A percentile compares a stretch with the other conserved stretches of the same genome.
Conservation (phyloP, 1,140 invertebrate species). For the Leptopilina boulardi region DNA sequence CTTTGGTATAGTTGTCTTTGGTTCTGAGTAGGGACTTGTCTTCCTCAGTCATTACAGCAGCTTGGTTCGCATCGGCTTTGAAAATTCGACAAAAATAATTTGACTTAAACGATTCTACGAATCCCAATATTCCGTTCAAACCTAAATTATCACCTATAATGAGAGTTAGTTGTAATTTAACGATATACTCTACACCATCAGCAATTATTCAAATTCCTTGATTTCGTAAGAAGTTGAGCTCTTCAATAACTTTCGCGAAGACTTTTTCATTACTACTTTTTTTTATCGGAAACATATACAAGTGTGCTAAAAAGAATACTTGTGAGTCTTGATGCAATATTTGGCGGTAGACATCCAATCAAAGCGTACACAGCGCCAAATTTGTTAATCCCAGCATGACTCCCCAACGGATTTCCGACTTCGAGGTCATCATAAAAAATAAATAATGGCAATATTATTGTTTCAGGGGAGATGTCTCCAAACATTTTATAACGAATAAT, state of each 20-base stretch:
- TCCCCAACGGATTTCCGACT: slow-evolving; percentile 29
- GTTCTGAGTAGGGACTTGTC: neutral
- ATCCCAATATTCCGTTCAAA: slow-evolving; percentile 32
- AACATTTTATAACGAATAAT: too few species aligned
- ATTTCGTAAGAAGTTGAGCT: neutral
- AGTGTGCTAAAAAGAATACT: slow-evolving; percentile 1
- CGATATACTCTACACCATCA: neutral
- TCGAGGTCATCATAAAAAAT: slow-evolving; percentile 23
- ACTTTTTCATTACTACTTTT: slow-evolving; percentile 1
- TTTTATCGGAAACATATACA: slow-evolving; percentile 12
- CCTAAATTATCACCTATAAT: slow-evolving; percentile 32
- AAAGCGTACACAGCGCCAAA: slow-evolving; percentile 14
- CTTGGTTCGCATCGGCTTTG: neutral
- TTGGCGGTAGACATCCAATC: neutral
- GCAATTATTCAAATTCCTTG: neutral
- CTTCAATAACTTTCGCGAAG: slow-evolving; percentile 12
- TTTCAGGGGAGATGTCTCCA: neutral
- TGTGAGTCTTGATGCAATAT: neutral
- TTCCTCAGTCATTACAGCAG: neutral
- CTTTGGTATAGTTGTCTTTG: neutral
- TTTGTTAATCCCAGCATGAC: slow-evolving; percentile 28
- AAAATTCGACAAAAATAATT: slow-evolving; percentile 29
- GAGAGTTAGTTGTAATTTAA: slow-evolving; percentile 28
- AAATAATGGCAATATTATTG: neutral
- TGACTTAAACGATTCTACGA: slow-evolving; percentile 1